Percentiles rank a stretch among this genome's conserved stretches.
Conservation (phyloP, 1,140 invertebrate species). For the Araneus ventricosus region DNA sequence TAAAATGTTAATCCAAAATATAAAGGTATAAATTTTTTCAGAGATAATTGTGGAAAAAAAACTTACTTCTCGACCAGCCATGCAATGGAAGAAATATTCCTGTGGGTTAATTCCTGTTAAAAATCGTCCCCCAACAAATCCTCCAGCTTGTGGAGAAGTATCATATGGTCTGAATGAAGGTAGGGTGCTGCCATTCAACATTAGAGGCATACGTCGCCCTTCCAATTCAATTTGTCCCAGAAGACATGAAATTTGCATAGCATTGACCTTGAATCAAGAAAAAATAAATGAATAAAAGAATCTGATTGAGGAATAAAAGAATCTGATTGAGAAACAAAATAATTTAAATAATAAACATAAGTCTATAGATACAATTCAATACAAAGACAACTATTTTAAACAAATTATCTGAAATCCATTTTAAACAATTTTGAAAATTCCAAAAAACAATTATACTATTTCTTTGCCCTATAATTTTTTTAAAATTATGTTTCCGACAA, state of each 20-base stretch:
- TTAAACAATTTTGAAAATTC: too few relatives aligned
- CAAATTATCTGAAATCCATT: too few relatives aligned
- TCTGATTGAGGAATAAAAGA: too few relatives aligned
- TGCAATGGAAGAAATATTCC: constrained; percentile 99
- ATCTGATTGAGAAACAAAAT: too few relatives aligned
- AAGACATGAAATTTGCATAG: constrained; percentile 98
- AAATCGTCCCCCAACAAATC: constrained; percentile 97
- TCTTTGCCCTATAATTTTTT: too few relatives aligned
- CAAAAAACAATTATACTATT: too few relatives aligned
- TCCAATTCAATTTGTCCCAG: constrained; percentile 99
- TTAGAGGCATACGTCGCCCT: constrained; percentile 96
- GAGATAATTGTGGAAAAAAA: too few relatives aligned
- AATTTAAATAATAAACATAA: too few relatives aligned
- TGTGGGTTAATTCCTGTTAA: constrained; percentile 98
- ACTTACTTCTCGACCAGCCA: constrained; percentile 96
- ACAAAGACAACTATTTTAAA: too few relatives aligned
- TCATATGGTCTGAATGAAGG: constrained; percentile 97
- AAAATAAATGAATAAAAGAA: not conserved
- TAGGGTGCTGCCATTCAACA: constrained; percentile 94
- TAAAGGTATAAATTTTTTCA: too few relatives aligned
- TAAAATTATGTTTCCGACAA: too few relatives aligned
- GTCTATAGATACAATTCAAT: not conserved
- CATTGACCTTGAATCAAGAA: constrained; percentile 86
- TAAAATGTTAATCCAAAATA: too few relatives aligned
- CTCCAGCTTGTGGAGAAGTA: constrained; percentile 93